Percentiles rank a stretch among this genome's conserved stretches.
These are phyloP conservation scores for Triplophysa siluroides DNA, from an alignment of 2,113 vertebrate species.

Conservation along the genomic window DNA sequence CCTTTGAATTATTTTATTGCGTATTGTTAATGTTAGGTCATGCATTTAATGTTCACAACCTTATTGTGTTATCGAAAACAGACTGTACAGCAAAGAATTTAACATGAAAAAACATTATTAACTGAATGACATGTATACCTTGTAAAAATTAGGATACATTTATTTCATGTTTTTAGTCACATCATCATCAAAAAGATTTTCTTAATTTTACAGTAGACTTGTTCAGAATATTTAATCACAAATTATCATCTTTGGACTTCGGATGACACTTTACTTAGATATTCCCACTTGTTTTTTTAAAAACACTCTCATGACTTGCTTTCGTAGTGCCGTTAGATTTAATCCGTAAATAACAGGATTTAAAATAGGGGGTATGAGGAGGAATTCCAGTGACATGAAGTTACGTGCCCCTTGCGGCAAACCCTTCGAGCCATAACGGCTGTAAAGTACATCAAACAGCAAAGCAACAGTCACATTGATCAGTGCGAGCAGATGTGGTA, in stretches of 20 bases:
- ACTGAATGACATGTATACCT: too few relatives aligned
- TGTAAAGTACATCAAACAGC: constrained; percentile 46
- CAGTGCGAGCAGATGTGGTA: constrained; percentile 37
- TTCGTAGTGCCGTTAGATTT: constrained; percentile 42
- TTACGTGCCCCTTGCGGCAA: constrained; percentile 40
- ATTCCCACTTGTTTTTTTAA: neutral
- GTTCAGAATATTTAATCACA: neutral
- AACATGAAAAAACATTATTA: neutral
- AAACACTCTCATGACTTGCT: constrained; percentile 3
- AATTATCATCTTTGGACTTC: neutral
- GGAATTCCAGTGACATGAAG: constrained; percentile 44
- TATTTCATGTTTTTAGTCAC: too few relatives aligned
- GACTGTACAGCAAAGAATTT: too few relatives aligned
- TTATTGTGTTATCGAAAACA: too few relatives aligned
- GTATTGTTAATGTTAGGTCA: too few relatives aligned
- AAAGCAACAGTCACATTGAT: constrained; percentile 24
- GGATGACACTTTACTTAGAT: neutral
- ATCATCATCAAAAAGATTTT: too few relatives aligned
- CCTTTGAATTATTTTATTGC: too few relatives aligned
- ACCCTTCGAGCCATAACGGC: constrained; percentile 35
- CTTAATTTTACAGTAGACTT: too few relatives aligned
- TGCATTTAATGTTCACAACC: too few relatives aligned
- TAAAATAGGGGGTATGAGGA: constrained; percentile 41
- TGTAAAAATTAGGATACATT: too few relatives aligned
- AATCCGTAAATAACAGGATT: constrained; percentile 54